phyloP scores from a whole-genome alignment of 2,797 vertebrate species.

The Chromis chromis region DNA sequence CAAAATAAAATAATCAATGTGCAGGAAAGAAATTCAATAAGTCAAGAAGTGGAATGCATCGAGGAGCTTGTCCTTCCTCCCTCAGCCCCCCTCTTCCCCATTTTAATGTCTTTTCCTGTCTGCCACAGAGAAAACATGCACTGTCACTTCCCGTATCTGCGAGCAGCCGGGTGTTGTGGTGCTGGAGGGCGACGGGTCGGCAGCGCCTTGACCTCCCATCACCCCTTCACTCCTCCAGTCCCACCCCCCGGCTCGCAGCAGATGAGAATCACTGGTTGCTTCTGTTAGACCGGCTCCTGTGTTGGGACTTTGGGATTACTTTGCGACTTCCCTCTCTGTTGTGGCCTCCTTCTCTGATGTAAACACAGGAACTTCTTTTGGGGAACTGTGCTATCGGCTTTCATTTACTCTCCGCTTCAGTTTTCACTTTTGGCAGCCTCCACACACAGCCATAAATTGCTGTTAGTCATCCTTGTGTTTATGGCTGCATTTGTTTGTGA shows the following conservation, averaged over 20 bases:
- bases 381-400: slow-evolving; percentile 45
- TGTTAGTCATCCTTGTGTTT: slow-evolving; percentile 26
- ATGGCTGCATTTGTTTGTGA: slow-evolving; percentile 22
- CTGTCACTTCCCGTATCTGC: slow-evolving; percentile 84
- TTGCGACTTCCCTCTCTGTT: slow-evolving; percentile 30
- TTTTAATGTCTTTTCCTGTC: slow-evolving; percentile 84
- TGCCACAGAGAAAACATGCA: slow-evolving; percentile 78
- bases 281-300: slow-evolving; percentile 47
- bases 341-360: slow-evolving; percentile 56
- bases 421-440: slow-evolving; percentile 34
- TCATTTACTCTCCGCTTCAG: slow-evolving; percentile 19
- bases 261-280: slow-evolving; percentile 53
- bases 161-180: slow-evolving; percentile 46
- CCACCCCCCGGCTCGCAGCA: slow-evolving; percentile 22
- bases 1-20: slow-evolving; percentile 5
- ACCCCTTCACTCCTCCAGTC: slow-evolving; percentile 14
- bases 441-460: neutral
- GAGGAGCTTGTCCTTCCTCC: slow-evolving; percentile 36
- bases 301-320: slow-evolving; percentile 42
- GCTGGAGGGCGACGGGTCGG: slow-evolving; percentile 43
- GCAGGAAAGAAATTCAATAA: slow-evolving; percentile 16
- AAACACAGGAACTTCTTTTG: slow-evolving; percentile 72
- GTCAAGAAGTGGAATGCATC: slow-evolving; percentile 22
- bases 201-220: slow-evolving; percentile 51
- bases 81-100: slow-evolving; percentile 29